Conservation (phyloP, 2,113 vertebrate species). For the Mustelus asterias region DNA sequence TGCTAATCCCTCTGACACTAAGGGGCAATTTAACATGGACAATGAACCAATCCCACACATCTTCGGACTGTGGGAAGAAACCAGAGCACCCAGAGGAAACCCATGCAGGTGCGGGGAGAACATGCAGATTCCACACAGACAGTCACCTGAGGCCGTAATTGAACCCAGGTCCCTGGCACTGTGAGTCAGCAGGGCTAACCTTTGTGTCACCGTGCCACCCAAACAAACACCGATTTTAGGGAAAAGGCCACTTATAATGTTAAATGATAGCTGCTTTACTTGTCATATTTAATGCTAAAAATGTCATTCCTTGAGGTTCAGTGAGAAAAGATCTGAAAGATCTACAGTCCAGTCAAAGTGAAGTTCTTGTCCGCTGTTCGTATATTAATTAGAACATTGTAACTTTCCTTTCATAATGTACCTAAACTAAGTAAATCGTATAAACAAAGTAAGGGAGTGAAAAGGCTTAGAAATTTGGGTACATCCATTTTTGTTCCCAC, state of each 20-base stretch:
- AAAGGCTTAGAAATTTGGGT: not conserved
- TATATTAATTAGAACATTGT: not conserved
- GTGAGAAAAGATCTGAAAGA: not conserved
- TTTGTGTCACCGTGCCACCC: too few relatives aligned
- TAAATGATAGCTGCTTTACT: not conserved
- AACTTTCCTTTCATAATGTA: not conserved
- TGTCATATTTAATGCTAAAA: not conserved
- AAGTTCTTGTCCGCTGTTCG: not conserved
- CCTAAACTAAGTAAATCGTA: not conserved
- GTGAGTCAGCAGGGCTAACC: too few relatives aligned
- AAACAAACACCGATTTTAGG: not conserved
- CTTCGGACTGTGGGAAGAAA: too few relatives aligned
- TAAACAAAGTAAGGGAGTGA: not conserved
- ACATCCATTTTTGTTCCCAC: not conserved
- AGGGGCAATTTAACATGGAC: too few relatives aligned
- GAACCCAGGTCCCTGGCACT: too few relatives aligned
- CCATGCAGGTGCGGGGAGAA: too few relatives aligned
- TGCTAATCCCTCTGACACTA: too few relatives aligned
- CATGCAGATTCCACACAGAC: too few relatives aligned
- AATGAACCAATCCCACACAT: too few relatives aligned
- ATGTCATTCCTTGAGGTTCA: not conserved
- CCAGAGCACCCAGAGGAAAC: too few relatives aligned
- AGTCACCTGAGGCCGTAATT: too few relatives aligned
- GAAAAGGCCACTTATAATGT: not conserved
- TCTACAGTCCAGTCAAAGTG: not conserved